Conservation (phyloP, 2,888 invertebrate species). For the Agrenia bidenticulata region DNA sequence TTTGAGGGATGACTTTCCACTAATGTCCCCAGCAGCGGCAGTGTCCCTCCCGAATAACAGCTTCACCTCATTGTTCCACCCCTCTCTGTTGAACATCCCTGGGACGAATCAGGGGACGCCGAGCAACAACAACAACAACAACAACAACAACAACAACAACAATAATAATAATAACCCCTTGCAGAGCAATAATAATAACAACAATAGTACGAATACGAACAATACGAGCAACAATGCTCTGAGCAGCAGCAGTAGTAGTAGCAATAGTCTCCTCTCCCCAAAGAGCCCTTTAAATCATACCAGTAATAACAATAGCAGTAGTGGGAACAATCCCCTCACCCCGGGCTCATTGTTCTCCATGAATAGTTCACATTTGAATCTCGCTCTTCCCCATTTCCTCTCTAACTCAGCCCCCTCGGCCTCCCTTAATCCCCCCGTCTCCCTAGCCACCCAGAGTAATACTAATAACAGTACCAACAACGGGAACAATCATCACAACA, state of each 20-base stretch:
- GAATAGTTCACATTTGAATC: conserved; percentile 16
- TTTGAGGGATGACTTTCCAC: conserved; percentile 51
- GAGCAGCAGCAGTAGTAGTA: not conserved
- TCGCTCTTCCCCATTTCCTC: not conserved
- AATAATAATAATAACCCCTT: conserved; percentile 13
- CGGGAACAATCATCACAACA: not conserved
- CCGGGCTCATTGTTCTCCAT: conserved; percentile 1
- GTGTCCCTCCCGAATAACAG: not conserved
- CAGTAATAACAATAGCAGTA: conserved; percentile 1
- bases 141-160: not conserved
- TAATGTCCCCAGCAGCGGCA: conserved; percentile 17
- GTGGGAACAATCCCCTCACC: not conserved
- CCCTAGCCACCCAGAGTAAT: not conserved
- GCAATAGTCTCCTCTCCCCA: conserved; percentile 12
- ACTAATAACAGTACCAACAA: not conserved
- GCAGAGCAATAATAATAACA: conserved; percentile 14
- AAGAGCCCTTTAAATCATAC: conserved; percentile 17
- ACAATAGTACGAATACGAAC: not conserved
- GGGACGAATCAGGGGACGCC: not conserved
- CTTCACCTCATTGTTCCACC: conserved; percentile 16
- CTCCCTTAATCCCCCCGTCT: conserved; percentile 3
- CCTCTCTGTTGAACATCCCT: not conserved
- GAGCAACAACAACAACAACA: not conserved
- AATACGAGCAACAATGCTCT: not conserved
- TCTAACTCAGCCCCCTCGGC: not conserved